These are phyloP conservation scores for Poecilobothrus nobilitatus DNA, from an alignment of 2,888 invertebrate genomes.

Conservation along the genomic window DNA sequence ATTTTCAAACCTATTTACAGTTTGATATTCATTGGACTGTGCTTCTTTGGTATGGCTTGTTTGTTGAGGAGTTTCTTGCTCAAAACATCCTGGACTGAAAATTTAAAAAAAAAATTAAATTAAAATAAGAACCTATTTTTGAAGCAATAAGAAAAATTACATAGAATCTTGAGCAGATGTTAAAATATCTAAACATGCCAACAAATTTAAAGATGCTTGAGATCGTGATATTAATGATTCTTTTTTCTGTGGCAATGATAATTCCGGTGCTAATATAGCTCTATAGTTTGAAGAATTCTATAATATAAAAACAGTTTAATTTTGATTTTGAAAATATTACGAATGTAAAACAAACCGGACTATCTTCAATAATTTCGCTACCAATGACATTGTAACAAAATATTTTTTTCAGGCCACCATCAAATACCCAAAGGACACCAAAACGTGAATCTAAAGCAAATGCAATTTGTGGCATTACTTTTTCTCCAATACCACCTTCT, in stretches of 20 bases:
- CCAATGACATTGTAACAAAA: conserved; percentile 80
- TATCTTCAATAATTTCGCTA: conserved; percentile 51
- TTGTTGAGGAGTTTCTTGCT: conserved; percentile 36
- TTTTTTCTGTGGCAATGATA: conserved; percentile 66
- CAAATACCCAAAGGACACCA: conserved; percentile 89
- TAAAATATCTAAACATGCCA: conserved; percentile 83
- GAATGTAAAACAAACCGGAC: conserved; percentile 29
- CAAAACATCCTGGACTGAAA: conserved; percentile 39
- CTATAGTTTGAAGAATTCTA: conserved; percentile 39
- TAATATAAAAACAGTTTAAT: conserved; percentile 11
- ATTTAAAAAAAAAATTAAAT: conserved; percentile 8
- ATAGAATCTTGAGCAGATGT: conserved; percentile 69
- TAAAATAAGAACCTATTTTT: not conserved
- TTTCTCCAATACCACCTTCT: conserved; percentile 29
- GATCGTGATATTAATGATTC: conserved; percentile 67
- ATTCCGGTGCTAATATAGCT: conserved; percentile 68
- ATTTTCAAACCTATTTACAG: conserved; percentile 83
- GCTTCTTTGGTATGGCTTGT: conserved; percentile 36
- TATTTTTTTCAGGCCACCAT: conserved; percentile 50
- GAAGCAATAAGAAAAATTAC: conserved; percentile 34
- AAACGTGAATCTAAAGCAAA: conserved; percentile 74
- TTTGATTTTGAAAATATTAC: not conserved
- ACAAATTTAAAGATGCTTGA: conserved; percentile 81
- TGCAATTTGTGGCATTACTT: conserved; percentile 38
- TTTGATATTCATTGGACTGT: conserved; percentile 39